Percentiles rank a stretch among this genome's conserved stretches.
Evolutionary conservation across 2,888 invertebrate genomes (phyloP).

Genomic region (Caenorhabditis panamensis): DNA sequence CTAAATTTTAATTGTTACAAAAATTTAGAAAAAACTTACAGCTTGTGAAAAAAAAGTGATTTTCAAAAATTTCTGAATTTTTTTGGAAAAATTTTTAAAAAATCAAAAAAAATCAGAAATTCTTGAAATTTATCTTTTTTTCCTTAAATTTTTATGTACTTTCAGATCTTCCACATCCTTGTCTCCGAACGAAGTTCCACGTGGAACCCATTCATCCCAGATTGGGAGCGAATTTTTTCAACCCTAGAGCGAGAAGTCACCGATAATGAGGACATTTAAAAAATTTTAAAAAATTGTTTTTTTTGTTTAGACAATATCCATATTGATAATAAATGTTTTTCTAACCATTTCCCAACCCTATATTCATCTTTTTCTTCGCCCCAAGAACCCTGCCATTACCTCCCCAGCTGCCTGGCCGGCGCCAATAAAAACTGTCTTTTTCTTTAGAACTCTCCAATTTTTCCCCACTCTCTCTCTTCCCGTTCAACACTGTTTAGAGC

Average conservation of each 20-base stretch:
- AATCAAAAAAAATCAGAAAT: no score
- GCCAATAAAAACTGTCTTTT: not conserved
- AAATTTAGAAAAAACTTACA: no score
- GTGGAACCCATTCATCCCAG: conserved; percentile 58
- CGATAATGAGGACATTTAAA: conserved; percentile 38
- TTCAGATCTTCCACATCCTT: conserved; percentile 58
- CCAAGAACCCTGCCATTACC: no score
- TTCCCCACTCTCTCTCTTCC: not conserved
- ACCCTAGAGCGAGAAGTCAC: conserved; percentile 44
- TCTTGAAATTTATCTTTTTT: no score
- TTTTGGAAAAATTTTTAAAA: no score
- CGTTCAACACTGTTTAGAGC: conserved; percentile 8
- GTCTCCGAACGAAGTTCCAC: conserved; percentile 42
- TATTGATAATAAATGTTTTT: not conserved
- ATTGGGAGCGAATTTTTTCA: conserved; percentile 47
- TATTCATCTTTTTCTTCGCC: no score
- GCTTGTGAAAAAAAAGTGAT: no score
- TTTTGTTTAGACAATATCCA: not conserved
- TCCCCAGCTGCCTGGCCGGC: not conserved
- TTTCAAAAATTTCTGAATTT: no score
- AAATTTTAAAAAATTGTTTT: not conserved
- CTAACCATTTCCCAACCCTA: no score
- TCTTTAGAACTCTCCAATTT: not conserved
- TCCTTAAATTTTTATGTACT: not conserved
- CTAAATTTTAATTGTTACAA: no score